Evolutionary conservation across 2,888 invertebrate species (phyloP), one percentile per base, ranked within the genome.

Genomic region (Dolomedes plantarius): DNA sequence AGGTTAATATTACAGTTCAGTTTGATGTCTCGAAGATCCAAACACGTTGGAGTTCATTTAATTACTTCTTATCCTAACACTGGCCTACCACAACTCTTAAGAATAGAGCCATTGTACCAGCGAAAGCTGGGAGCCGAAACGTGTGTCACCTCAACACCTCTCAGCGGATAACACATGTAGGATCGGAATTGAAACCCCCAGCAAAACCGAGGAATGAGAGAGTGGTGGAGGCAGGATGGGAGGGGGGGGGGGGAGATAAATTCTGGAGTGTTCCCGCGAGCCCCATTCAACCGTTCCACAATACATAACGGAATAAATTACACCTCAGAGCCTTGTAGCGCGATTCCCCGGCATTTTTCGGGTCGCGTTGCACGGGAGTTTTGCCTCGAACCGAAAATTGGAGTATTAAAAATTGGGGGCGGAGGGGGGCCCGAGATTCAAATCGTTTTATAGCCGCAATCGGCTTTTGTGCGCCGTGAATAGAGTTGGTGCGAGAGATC

Each of bases 231-330:
- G 46, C 19, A 5, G 23, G 36, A n/a, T n/a, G n/a, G n/a, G 6
- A 29, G 31, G 19, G 11, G 39, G 28, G 23, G 5, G 62, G 32
- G 11, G n/a, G 23, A 32, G 36, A 46, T 23, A 56, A 23, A 23
- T 56, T 41, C 32, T 74, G 39, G 56, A 81, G 81, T 64, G 81
- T 56, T 74, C 81, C 81, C 81, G 1, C 1, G 81, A 64, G 81
- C 39, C 36, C 68, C 74, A 74, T 81, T 80, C 68, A 62, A 46
- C 3, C 28, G 28, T 41, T 32, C 31, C 41, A 75, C 82, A 75
- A 75, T 68, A 62, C 82, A 82, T 75, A 82, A 71, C 75, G 62
- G 82, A 69, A 82, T 82, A 82, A 82, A 82, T 82, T 82, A 82
- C 82, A 75, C 82, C 75, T 82, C 82, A 13, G 82, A 82, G 82